phyloP scores from a whole-genome alignment of 2,113 vertebrate genomes.

The Pterophyllum scalare region DNA sequence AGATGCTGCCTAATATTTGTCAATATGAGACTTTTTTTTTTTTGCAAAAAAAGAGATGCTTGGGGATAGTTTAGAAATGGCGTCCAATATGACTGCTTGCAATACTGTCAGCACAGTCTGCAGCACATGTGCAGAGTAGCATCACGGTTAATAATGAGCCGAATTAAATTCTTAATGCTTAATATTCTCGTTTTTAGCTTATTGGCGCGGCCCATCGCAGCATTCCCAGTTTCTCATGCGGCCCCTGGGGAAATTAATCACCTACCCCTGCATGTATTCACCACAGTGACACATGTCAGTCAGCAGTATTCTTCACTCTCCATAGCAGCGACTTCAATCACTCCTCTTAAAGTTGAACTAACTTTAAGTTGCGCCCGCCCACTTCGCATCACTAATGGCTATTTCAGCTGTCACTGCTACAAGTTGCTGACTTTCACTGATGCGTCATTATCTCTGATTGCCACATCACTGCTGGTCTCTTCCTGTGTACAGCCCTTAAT shows the following conservation, averaged over 20 bases:
- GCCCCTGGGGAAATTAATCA: no score
- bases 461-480: background rate
- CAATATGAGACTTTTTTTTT: no score
- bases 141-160: background rate
- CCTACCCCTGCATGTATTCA: background rate
- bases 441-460: background rate
- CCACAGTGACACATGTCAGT: background rate
- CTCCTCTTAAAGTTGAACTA: background rate
- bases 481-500: background rate
- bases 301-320: background rate
- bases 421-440: background rate
- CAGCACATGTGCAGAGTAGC: conserved; percentile 8
- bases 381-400: background rate
- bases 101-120: background rate
- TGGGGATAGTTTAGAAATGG: background rate
- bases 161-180: no score
- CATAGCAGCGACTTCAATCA: background rate
- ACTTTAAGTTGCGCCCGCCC: background rate
- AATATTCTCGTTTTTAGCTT: background rate
- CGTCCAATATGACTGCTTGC: background rate
- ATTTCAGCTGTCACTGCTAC: background rate
- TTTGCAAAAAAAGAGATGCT: background rate
- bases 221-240: background rate
- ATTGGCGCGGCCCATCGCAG: background rate
- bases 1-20: background rate